These are phyloP conservation scores for Epinephelus coioides DNA, from an alignment of 2,797 vertebrate genomes.

Conservation along the genomic window DNA sequence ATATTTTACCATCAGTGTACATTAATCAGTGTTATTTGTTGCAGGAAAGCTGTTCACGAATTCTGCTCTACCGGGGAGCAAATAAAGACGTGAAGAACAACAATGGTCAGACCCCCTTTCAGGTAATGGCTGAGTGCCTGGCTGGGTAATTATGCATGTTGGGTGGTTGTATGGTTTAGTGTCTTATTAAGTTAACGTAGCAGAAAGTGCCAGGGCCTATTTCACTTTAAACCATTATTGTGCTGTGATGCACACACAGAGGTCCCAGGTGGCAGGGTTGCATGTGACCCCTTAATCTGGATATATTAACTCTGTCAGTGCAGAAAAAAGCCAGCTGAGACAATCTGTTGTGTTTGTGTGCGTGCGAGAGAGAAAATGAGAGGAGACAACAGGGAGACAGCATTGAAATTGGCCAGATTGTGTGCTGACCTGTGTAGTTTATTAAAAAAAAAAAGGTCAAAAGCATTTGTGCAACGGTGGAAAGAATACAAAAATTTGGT, in stretches of 20 bases:
- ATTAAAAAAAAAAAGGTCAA: background rate
- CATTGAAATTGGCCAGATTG: slow-evolving; percentile 23
- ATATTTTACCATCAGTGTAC: background rate
- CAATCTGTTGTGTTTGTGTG: slow-evolving; percentile 29
- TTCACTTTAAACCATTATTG: slow-evolving; percentile 53
- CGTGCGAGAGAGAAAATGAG: background rate
- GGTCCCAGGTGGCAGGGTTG: slow-evolving; percentile 45
- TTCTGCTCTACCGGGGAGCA: slow-evolving; percentile 93
- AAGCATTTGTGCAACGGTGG: slow-evolving; percentile 14
- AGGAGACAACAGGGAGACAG: background rate
- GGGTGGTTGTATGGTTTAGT: slow-evolving; percentile 45
- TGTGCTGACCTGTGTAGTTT: slow-evolving; percentile 35
- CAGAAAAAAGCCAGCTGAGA: slow-evolving; percentile 57
- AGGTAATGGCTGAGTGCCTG: slow-evolving; percentile 83
- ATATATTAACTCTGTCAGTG: slow-evolving; percentile 53
- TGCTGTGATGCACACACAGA: slow-evolving; percentile 58
- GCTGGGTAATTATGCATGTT: slow-evolving; percentile 45
- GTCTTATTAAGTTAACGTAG: slow-evolving; percentile 57
- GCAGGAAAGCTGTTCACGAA: slow-evolving; percentile 93
- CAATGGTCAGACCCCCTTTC: slow-evolving; percentile 93
- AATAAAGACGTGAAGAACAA: slow-evolving; percentile 95
- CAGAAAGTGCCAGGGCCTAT: slow-evolving; percentile 48
- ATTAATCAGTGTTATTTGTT: slow-evolving; percentile 40
- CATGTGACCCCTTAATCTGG: slow-evolving; percentile 54
- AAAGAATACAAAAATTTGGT: slow-evolving; percentile 13